These are phyloP conservation scores for Sinohyriopsis cumingii DNA, from an alignment of 2,888 invertebrate genomes.

Conservation along the genomic window DNA sequence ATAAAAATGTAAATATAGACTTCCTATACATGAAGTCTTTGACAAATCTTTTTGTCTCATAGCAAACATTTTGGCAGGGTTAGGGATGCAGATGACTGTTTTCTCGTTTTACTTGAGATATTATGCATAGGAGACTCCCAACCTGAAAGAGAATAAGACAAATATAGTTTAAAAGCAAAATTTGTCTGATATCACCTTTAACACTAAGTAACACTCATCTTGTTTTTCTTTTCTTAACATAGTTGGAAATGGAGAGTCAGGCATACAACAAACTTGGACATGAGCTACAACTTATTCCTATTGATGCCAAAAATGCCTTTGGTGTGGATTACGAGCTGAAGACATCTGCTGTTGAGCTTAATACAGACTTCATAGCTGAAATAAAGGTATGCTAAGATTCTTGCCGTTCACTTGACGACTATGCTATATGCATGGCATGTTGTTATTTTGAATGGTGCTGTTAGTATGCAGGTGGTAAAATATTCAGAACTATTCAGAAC, in stretches of 20 bases:
- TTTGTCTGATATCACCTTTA: too few relatives aligned
- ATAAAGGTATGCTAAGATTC: slow-evolving; percentile 44
- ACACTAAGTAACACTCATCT: not conserved
- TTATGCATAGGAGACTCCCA: too few relatives aligned
- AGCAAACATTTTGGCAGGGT: too few relatives aligned
- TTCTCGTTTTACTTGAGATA: too few relatives aligned
- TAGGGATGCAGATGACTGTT: too few relatives aligned
- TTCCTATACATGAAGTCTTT: too few relatives aligned
- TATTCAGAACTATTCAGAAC: too few relatives aligned
- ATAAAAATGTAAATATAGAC: too few relatives aligned
- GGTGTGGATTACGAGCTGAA: slow-evolving; percentile 63
- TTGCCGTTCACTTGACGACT: not conserved
- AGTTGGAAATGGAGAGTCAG: slow-evolving; percentile 50
- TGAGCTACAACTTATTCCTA: slow-evolving; percentile 58
- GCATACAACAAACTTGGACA: slow-evolving; percentile 58
- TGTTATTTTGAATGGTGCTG: not conserved
- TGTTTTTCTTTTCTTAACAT: slow-evolving; percentile 1
- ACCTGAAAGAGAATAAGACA: too few relatives aligned
- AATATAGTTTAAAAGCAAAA: too few relatives aligned
- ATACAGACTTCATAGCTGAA: slow-evolving; percentile 30
- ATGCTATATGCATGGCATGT: not conserved
- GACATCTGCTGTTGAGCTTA: slow-evolving; percentile 25
- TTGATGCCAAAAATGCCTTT: slow-evolving; percentile 57
- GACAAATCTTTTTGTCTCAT: too few relatives aligned
- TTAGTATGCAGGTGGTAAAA: not conserved